These are phyloP conservation scores for Luperina nickerlii DNA, from an alignment of 2,888 invertebrate species.

Conservation along the genomic window DNA sequence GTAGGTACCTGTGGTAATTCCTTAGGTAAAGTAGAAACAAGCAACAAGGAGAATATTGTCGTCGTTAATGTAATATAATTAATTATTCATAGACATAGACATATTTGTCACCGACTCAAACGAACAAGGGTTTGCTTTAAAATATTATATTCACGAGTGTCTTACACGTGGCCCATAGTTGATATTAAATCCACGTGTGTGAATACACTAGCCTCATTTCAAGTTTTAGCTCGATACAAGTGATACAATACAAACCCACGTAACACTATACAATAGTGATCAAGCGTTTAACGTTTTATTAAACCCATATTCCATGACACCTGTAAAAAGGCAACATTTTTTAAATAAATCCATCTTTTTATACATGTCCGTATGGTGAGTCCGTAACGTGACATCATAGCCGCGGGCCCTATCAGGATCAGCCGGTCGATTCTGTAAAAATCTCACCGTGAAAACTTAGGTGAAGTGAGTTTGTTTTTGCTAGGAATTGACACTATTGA, in stretches of 20 bases:
- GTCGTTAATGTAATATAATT: constrained; percentile 8
- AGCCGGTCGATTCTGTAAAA: no score
- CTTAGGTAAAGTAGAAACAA: background rate
- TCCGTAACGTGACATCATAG: background rate
- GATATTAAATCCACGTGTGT: constrained; percentile 46
- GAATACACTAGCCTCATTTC: constrained; percentile 40
- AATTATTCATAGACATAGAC: constrained; percentile 33
- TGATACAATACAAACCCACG: background rate
- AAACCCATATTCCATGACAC: background rate
- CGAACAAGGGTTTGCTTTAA: constrained; percentile 13
- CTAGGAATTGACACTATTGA: no score
- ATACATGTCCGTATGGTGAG: background rate
- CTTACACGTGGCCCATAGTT: constrained; percentile 30
- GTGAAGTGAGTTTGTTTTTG: no score
- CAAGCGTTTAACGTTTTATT: background rate
- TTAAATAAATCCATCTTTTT: background rate
- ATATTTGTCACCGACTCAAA: constrained; percentile 37
- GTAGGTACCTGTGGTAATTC: no score
- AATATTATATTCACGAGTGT: constrained; percentile 30
- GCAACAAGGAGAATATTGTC: background rate
- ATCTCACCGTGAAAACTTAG: no score
- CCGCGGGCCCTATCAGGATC: background rate
- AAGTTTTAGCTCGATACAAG: constrained; percentile 15
- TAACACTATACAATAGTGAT: background rate
- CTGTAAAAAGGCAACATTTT: background rate